Conservation (phyloP, 2,797 vertebrate species). For the Oryzias dopingdopingensis region DNA sequence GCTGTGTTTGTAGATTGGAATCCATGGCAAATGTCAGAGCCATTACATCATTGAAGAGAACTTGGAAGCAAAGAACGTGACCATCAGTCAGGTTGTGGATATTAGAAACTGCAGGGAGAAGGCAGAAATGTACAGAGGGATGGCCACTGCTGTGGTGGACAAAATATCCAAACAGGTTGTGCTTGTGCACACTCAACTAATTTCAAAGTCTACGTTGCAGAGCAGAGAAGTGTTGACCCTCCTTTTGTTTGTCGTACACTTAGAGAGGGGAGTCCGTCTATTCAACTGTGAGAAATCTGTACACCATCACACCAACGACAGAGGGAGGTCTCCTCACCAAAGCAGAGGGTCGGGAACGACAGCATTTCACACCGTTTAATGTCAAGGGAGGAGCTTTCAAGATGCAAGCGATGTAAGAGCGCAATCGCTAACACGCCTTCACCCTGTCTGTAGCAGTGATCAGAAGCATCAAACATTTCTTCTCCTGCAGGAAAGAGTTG, state of each 20-base stretch:
- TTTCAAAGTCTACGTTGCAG: slow-evolving; percentile 1
- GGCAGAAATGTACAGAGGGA: slow-evolving; percentile 70
- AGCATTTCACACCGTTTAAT: slow-evolving; percentile 79
- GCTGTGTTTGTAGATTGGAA: slow-evolving; percentile 68
- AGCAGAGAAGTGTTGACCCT: neutral
- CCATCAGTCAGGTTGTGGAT: slow-evolving; percentile 78
- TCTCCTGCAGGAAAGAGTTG: slow-evolving; percentile 78
- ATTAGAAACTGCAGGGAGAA: slow-evolving; percentile 78
- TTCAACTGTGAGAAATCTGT: slow-evolving; percentile 73
- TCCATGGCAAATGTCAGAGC: slow-evolving; percentile 82
- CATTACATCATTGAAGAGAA: slow-evolving; percentile 77
- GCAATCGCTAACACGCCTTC: slow-evolving; percentile 13
- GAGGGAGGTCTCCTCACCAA: slow-evolving; percentile 76
- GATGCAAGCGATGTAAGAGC: slow-evolving; percentile 74
- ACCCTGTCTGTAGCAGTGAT: slow-evolving; percentile 6
- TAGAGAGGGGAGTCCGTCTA: slow-evolving; percentile 78
- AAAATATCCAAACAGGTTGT: slow-evolving; percentile 73
- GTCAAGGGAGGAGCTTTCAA: slow-evolving; percentile 77
- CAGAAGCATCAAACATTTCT: slow-evolving; percentile 8
- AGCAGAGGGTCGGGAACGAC: slow-evolving; percentile 72
- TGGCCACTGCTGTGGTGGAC: slow-evolving; percentile 71
- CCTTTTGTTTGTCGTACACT: slow-evolving; percentile 21
- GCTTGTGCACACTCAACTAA: neutral
- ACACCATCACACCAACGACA: slow-evolving; percentile 75
- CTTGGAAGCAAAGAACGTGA: slow-evolving; percentile 48